Evolutionary conservation across 1,140 invertebrate species (phyloP), one percentile per base, ranked within the genome.

Genomic region (Zaprionus vittiger): DNA sequence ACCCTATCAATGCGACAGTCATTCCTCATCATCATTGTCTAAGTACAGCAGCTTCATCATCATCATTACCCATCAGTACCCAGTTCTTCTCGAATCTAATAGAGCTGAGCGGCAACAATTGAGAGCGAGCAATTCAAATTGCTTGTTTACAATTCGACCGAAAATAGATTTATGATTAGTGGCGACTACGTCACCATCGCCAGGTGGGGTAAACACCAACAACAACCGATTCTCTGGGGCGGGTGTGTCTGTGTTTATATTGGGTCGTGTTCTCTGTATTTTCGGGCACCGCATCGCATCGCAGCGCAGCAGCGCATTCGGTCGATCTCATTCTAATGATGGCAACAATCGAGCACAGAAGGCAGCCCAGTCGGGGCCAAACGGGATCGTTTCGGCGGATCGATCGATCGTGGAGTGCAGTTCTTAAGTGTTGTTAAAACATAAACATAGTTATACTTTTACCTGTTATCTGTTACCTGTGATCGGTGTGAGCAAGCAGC

Each of bases 91-190:
- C 20, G 17, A 9, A 20, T 52, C 52, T 56, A 44, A 65, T 67
- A 26, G n/a, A 55, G 77, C 62, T 38, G 34, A 72, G 66, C 83
- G 70, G 79, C 49, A 74, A 78, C 83, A 87, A 89, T 83, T 80
- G 73, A 80, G 75, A 84, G 76, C 26, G 31, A 41, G 54, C 71
- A 85, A 89, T 85, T 90, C 49, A 73, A 80, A 77, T 70, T 77
- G 80, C 71, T 59, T 79, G 73, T 83, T 79, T 84, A 84, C 80
- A 87, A 80, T 86, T 71, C 59, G 77, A 47, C 79, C 79, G 54
- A 85, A 87, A 90, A 90, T 90, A 90, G 85, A 82, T 75, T 79
- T 64, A 76, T 90, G 85, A 90, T 90, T 90, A 91, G 82, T 85
- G 79, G 64, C 65, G 64, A 71, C 82, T 90, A 90, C 85, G 85